phyloP scores from a whole-genome alignment of 2,113 vertebrate species.

The Alouatta palliata region DNA sequence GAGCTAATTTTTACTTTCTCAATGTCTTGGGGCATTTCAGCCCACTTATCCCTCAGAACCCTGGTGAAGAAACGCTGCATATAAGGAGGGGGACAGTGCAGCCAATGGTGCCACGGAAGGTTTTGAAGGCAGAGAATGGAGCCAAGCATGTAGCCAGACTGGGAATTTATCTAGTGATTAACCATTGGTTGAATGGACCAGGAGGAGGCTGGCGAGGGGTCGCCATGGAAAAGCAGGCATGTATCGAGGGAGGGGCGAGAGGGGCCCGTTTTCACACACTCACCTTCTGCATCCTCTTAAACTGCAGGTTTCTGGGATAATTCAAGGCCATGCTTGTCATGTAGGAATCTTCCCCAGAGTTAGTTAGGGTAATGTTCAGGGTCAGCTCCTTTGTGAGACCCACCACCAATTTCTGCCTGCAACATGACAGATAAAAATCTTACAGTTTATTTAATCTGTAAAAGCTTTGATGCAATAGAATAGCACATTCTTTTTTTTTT shows the following conservation, averaged over 20 bases:
- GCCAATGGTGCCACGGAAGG: not conserved
- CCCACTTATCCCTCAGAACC: not conserved
- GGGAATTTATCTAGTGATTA: not conserved
- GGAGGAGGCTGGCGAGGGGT: not conserved
- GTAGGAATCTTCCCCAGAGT: constrained; percentile 74
- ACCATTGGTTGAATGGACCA: not conserved
- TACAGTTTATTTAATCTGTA: not conserved
- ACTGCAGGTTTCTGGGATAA: constrained; percentile 71
- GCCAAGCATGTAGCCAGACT: not conserved
- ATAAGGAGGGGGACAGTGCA: not conserved
- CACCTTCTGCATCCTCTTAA: constrained; percentile 77
- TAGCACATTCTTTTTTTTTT: too few species aligned
- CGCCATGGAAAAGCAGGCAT: not conserved
- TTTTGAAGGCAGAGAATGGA: not conserved
- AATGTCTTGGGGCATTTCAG: not conserved
- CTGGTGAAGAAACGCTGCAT: not conserved
- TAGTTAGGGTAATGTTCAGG: constrained; percentile 59
- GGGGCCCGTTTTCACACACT: not conserved
- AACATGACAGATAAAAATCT: not conserved
- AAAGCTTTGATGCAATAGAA: not conserved
- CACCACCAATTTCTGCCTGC: constrained; percentile 74
- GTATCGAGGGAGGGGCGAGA: not conserved
- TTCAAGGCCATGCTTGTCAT: constrained; percentile 73
- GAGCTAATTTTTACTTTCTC: not conserved
- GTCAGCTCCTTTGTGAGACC: constrained; percentile 70